These are phyloP conservation scores for Sebastes matsubarae DNA, from an alignment of 2,797 vertebrate genomes.

Conservation along the genomic window DNA sequence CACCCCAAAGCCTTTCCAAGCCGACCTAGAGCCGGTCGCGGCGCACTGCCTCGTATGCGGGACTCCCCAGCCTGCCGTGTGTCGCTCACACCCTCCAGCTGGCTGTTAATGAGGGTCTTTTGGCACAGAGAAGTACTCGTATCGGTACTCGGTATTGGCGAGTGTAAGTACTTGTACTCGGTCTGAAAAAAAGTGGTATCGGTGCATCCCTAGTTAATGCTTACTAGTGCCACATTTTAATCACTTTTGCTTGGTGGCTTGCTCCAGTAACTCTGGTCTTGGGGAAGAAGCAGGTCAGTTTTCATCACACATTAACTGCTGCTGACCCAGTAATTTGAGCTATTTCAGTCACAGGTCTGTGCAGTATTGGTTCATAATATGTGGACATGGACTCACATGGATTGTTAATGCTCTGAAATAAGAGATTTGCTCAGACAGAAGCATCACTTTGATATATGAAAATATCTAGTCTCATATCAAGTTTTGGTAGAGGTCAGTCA, in stretches of 20 bases:
- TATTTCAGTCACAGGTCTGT: conserved; percentile 11
- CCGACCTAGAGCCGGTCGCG: no score
- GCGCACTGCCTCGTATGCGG: no score
- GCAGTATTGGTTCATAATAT: neutral
- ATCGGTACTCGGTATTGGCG: no score
- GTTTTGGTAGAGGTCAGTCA: neutral
- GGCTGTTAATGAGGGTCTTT: no score
- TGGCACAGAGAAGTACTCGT: no score
- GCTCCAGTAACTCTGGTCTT: neutral
- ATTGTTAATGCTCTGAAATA: neutral
- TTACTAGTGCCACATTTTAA: neutral
- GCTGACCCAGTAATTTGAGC: neutral
- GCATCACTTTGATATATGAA: neutral
- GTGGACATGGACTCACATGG: neutral
- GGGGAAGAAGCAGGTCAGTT: conserved; percentile 6
- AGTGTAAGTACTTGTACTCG: no score
- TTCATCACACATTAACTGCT: neutral
- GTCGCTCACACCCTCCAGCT: no score
- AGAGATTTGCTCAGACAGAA: neutral
- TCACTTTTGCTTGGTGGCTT: neutral
- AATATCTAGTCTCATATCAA: neutral
- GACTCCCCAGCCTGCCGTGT: no score
- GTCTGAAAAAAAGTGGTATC: no score
- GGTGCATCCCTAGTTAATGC: neutral
- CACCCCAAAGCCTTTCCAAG: no score